These are phyloP conservation scores for Brachyalestes nurse DNA, from an alignment of 2,797 vertebrate species.

Conservation along the genomic window DNA sequence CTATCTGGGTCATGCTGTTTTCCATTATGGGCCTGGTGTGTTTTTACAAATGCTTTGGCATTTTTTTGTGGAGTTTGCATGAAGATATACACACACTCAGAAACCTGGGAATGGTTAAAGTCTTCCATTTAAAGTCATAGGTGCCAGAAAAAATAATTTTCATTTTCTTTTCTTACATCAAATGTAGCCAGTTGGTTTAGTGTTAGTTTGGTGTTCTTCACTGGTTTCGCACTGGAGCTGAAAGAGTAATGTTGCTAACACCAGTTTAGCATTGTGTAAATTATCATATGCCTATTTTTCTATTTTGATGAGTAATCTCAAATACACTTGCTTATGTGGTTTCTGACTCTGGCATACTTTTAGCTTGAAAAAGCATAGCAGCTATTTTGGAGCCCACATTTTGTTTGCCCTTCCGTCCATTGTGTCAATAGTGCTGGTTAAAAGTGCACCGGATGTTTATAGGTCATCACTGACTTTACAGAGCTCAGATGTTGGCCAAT, in stretches of 20 bases:
- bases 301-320: neutral
- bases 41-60: slow-evolving; percentile 6
- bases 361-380: too few species aligned
- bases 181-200: neutral
- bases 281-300: neutral
- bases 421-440: too few species aligned
- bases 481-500: too few species aligned
- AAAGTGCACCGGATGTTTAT: too few species aligned
- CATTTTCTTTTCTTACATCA: neutral
- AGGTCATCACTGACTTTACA: too few species aligned
- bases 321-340: neutral
- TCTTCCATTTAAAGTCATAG: neutral
- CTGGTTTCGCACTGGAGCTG: neutral
- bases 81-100: slow-evolving; percentile 21
- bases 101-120: neutral
- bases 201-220: neutral
- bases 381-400: too few species aligned
- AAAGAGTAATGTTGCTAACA: neutral
- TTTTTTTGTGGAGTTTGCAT: slow-evolving; percentile 29
- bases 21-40: slow-evolving; percentile 21
- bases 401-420: too few species aligned
- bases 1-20: slow-evolving; percentile 28
- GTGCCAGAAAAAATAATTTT: neutral
- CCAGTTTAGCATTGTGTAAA: neutral
- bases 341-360: neutral